phyloP scores from a whole-genome alignment of 2,113 vertebrate genomes.

The Mus pahari region DNA sequence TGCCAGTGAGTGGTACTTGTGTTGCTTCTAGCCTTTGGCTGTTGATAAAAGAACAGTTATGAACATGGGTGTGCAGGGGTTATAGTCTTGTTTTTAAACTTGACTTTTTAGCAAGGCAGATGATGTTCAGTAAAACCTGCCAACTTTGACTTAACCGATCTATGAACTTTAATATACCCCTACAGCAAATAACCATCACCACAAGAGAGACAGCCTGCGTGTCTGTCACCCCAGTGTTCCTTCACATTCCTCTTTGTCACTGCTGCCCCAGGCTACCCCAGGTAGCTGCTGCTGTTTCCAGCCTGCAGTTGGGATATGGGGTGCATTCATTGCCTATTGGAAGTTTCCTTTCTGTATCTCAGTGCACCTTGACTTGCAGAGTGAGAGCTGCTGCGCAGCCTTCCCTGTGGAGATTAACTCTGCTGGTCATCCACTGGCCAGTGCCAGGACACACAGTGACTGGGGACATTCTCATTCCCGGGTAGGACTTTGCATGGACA shows the following conservation, averaged over 20 bases:
- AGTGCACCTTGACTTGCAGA: neutral
- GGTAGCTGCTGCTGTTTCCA: neutral
- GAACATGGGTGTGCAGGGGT: neutral
- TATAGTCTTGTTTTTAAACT: neutral
- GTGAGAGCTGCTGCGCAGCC: neutral
- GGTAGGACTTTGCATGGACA: fast-evolving
- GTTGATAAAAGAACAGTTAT: neutral
- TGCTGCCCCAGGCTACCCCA: neutral
- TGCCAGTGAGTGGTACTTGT: fast-evolving
- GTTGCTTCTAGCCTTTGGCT: neutral
- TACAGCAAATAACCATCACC: fast-evolving
- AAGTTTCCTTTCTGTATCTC: neutral
- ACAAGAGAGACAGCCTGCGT: fast-evolving
- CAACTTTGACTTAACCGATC: fast-evolving
- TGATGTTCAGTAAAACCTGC: fast-evolving
- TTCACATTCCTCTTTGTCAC: too few relatives aligned
- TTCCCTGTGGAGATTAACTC: neutral
- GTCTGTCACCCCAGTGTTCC: fast-evolving
- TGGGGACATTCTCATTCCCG: too few relatives aligned
- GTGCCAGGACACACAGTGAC: neutral
- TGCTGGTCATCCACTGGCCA: neutral
- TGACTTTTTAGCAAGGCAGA: too few relatives aligned
- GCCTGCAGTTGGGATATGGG: neutral
- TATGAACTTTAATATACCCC: neutral
- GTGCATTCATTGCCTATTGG: neutral